Base-by-base conservation (phyloP, 2,888 invertebrate species). In the Tanypteryx hageni region DNA sequence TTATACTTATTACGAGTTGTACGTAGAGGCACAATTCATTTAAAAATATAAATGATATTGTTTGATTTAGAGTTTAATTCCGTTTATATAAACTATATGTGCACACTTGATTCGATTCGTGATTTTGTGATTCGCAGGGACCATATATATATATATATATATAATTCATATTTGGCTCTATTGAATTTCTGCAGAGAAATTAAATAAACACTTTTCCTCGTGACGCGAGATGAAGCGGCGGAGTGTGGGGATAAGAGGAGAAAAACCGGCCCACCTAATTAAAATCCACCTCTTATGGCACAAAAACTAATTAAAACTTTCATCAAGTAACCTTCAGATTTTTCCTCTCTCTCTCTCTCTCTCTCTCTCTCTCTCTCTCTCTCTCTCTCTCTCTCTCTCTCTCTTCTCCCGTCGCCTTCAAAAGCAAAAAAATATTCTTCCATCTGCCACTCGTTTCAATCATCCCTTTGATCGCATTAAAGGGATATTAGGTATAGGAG, bases 221-320 rank as follows among this genome's bases (percentile, higher is more conserved):
- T 16, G 44, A n/a, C 44, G 16, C 56, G 83, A n/a, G 18, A 13
- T 44, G 18, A 57, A 83, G 56, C 83, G 18, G 44, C 56, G 83
- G 83, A 13, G n/a, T 1, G 3, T 5, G 56, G 10, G 9, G n/a
- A 18, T 5, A 57, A 18, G 57, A 44, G 83, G 18, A 58, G 27
- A 58, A 14, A 61, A 86, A 86, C 86, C 86, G 61, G 61, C 86
- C 59, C 86, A 86, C 86, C 27, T 61, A 86, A 86, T 86, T 86
- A 86, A 61, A 86, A 86, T 64, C 61, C 61, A 61, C 86, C 61
- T 64, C 86, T 86, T 61, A 64, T 22, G 31, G 27, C 59, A 86
- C 61, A 31, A 86, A 86, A 83, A 83, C 83, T 83, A 83, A 83
- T 83, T 83, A 83, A 83, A 83, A 83, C 83, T 61, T 59, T 86